Percentiles rank a stretch among this genome's conserved stretches.
These are phyloP conservation scores for Cyclophora albipunctata DNA, from an alignment of 2,888 invertebrate species.

Conservation along the genomic window DNA sequence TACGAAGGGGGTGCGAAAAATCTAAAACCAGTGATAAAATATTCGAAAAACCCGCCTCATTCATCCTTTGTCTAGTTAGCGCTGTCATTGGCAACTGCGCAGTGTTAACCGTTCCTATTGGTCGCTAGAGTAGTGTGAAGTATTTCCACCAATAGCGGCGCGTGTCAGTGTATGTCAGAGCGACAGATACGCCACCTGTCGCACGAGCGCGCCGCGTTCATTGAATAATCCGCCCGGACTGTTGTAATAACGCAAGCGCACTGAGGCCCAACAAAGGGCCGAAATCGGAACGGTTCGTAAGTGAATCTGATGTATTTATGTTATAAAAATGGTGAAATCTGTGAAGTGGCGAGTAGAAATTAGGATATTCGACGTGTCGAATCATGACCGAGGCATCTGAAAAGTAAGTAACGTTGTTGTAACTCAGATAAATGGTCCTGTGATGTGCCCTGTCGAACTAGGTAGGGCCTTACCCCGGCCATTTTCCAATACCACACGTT, in stretches of 20 bases:
- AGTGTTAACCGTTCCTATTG: constrained; percentile 37
- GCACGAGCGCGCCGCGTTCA: constrained; percentile 56
- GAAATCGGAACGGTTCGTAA: constrained; percentile 67
- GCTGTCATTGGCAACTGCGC: constrained; percentile 40
- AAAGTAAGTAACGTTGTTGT: constrained; percentile 81
- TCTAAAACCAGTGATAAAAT: constrained; percentile 23
- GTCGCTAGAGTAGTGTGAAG: constrained; percentile 28
- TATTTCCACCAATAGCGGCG: constrained; percentile 37
- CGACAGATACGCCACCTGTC: constrained; percentile 68
- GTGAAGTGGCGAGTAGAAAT: constrained; percentile 87
- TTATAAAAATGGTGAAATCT: constrained; percentile 89
- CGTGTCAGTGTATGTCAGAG: constrained; percentile 32
- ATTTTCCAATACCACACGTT: constrained; percentile 57
- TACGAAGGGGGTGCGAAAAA: constrained; percentile 18
- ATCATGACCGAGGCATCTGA: constrained; percentile 95
- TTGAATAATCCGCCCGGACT: constrained; percentile 68
- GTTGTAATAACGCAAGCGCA: constrained; percentile 69
- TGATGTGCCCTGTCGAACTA: constrained; percentile 56
- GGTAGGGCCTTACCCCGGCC: constrained; percentile 69
- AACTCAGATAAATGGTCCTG: constrained; percentile 44
- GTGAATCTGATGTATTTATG: constrained; percentile 82
- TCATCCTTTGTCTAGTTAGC: constrained; percentile 24
- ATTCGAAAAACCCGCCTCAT: constrained; percentile 47
- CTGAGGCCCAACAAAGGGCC: constrained; percentile 74
- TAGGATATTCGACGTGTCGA: constrained; percentile 88